phyloP scores from a whole-genome alignment of 1,140 invertebrate species.

The Musca domestica region DNA sequence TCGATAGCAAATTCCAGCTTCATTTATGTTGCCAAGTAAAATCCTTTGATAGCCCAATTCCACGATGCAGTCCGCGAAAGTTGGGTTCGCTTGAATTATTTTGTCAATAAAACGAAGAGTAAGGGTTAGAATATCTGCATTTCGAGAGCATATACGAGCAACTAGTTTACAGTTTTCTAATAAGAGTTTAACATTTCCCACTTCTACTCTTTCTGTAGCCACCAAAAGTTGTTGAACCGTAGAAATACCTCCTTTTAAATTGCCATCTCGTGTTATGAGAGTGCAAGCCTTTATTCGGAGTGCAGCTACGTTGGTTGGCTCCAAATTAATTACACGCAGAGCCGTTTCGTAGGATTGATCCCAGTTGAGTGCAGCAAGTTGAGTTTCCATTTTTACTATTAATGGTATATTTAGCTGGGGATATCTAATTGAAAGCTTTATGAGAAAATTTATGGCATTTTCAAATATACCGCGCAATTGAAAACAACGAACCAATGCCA shows the following conservation, averaged over 20 bases:
- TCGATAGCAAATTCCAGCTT: slow-evolving; percentile 77
- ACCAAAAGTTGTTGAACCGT: slow-evolving; percentile 67
- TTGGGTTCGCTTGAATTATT: slow-evolving; percentile 62
- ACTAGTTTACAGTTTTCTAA: slow-evolving; percentile 73
- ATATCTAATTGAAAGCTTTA: slow-evolving; percentile 76
- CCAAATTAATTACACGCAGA: slow-evolving; percentile 68
- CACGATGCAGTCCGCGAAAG: slow-evolving; percentile 67
- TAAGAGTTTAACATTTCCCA: slow-evolving; percentile 71
- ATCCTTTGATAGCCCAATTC: slow-evolving; percentile 78
- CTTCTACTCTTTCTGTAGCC: slow-evolving; percentile 70
- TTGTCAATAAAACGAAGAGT: slow-evolving; percentile 73
- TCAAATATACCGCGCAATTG: slow-evolving; percentile 63
- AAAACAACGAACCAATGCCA: slow-evolving; percentile 65
- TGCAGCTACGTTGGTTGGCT: slow-evolving; percentile 75
- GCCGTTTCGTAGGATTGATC: slow-evolving; percentile 78
- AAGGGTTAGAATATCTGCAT: slow-evolving; percentile 68
- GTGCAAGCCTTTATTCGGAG: slow-evolving; percentile 71
- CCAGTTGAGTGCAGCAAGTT: slow-evolving; percentile 82
- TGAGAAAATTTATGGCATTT: slow-evolving; percentile 71
- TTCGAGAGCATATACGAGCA: slow-evolving; percentile 72
- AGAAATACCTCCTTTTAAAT: slow-evolving; percentile 68
- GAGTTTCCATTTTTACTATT: slow-evolving; percentile 84
- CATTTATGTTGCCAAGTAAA: slow-evolving; percentile 55
- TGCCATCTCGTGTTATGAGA: slow-evolving; percentile 72
- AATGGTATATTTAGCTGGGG: slow-evolving; percentile 73